Evolutionary conservation across 2,888 invertebrate genomes (phyloP).

Genomic region (Agrochola lota): DNA sequence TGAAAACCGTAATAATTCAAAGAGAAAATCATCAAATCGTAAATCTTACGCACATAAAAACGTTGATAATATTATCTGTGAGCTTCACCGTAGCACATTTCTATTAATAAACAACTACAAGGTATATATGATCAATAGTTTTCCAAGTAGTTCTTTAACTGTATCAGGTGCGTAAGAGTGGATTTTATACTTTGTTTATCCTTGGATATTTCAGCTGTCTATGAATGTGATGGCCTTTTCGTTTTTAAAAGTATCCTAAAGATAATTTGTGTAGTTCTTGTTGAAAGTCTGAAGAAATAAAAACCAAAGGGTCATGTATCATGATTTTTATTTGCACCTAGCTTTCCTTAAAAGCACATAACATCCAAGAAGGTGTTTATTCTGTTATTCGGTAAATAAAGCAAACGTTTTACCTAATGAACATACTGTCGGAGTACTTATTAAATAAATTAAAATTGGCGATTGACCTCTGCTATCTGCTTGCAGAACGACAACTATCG

Average conservation of each 20-base stretch:
- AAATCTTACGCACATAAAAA: conserved; percentile 10
- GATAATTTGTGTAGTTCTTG: background rate
- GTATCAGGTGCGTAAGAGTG: conserved; percentile 23
- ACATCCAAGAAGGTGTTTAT: background rate
- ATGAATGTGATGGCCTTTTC: background rate
- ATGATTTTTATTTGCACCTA: background rate
- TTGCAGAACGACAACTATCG: background rate
- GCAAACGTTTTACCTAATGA: background rate
- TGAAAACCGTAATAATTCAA: conserved; percentile 17
- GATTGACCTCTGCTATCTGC: background rate
- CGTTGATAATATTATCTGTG: conserved; percentile 21
- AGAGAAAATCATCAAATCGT: conserved; percentile 4
- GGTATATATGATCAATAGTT: conserved; percentile 16
- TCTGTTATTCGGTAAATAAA: background rate
- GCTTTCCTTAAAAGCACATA: background rate
- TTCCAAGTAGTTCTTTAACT: conserved; percentile 5
- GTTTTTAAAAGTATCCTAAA: conserved; percentile 3
- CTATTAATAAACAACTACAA: conserved; percentile 18
- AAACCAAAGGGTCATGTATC: background rate
- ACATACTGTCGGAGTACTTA: background rate
- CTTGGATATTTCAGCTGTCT: conserved; percentile 19
- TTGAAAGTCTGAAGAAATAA: background rate
- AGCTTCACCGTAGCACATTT: background rate
- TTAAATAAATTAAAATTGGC: background rate
- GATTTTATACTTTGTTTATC: conserved; percentile 7